Evolutionary conservation across 2,797 vertebrate genomes (phyloP).

Genomic region (Pangasius mekongensis): DNA sequence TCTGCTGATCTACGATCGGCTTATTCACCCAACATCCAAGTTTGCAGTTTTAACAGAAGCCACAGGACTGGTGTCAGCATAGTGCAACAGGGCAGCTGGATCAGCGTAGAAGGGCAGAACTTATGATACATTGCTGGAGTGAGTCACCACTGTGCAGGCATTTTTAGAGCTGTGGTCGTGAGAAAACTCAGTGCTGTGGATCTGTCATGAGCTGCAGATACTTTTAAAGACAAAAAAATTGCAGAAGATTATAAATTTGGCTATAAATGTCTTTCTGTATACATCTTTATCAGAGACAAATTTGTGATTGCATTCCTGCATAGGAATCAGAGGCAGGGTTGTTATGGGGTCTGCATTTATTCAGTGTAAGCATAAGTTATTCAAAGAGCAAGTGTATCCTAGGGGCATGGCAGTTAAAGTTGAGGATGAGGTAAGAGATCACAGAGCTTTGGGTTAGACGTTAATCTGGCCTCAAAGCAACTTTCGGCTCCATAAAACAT

Average conservation of each 20-base stretch:
- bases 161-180: constrained; percentile 30
- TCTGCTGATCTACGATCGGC: constrained; percentile 14
- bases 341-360: constrained; percentile 13
- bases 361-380: constrained; percentile 38
- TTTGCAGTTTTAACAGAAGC: constrained; percentile 42
- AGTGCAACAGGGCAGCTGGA: constrained; percentile 40
- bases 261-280: neutral
- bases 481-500: constrained; percentile 53
- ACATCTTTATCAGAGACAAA: constrained; percentile 13
- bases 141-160: constrained; percentile 35
- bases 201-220: constrained; percentile 4
- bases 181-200: constrained; percentile 24
- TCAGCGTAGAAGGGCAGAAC: constrained; percentile 22
- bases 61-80: constrained; percentile 40
- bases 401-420: constrained; percentile 49
- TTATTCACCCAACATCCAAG: constrained; percentile 19
- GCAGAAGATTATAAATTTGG: constrained; percentile 10
- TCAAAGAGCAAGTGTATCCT: constrained; percentile 49
- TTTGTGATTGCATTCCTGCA: constrained; percentile 36
- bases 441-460: constrained; percentile 52
- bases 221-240: constrained; percentile 2
- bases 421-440: constrained; percentile 53
- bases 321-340: constrained; percentile 10
- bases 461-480: constrained; percentile 52
- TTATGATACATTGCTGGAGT: neutral